A percentile compares a stretch with the other conserved stretches of the same genome.
phyloP scores from a whole-genome alignment of 1,140 invertebrate genomes.

The Drosophila tsacasi region DNA sequence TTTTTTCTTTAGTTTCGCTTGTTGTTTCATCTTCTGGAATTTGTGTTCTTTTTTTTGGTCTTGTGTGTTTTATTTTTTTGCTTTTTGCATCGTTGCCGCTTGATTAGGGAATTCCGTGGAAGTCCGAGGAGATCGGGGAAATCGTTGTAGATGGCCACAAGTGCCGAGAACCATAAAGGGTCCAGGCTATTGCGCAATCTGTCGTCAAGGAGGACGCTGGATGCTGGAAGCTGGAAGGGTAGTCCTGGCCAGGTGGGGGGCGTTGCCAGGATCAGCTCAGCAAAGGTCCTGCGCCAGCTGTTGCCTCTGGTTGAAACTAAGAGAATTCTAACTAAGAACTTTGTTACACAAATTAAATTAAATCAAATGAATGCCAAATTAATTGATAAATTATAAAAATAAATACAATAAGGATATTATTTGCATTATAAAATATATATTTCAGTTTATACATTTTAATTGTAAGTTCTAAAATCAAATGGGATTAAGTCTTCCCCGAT shows the following conservation, averaged over 20 bases:
- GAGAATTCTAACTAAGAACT: not conserved
- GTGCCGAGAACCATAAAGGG: slow-evolving; percentile 34
- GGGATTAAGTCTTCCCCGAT: too few species aligned
- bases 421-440: not conserved
- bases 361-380: not conserved
- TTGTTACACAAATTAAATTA: too few species aligned
- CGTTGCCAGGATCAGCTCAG: slow-evolving; percentile 15
- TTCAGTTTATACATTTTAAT: not conserved
- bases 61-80: not conserved
- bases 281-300: slow-evolving; percentile 14
- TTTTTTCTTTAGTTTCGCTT: slow-evolving; percentile 1
- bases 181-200: slow-evolving; percentile 47
- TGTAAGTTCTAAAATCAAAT: not conserved
- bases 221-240: not conserved
- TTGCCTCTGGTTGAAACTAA: not conserved
- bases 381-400: too few species aligned
- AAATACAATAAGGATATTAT: not conserved
- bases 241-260: not conserved
- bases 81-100: slow-evolving; percentile 53
- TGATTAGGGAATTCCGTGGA: slow-evolving; percentile 49
- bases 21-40: slow-evolving; percentile 10
- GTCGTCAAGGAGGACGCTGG: slow-evolving; percentile 14
- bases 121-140: slow-evolving; percentile 12
- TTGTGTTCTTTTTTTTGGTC: not conserved
- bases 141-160: slow-evolving; percentile 22